Base-by-base conservation (phyloP, 2,797 vertebrate species). In the Chelmon rostratus region DNA sequence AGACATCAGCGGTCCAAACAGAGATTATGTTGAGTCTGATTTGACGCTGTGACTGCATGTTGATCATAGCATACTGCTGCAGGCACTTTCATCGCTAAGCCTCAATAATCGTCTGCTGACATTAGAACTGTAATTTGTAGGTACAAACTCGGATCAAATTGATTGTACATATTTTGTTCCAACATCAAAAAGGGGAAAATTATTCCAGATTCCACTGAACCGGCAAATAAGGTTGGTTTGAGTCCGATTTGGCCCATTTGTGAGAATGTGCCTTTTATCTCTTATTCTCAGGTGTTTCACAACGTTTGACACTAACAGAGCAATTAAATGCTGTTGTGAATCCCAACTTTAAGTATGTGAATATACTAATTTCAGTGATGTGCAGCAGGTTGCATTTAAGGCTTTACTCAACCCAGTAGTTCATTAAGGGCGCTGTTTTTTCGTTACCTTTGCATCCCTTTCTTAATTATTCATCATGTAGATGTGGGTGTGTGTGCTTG, bases 381-480 rank as follows among this genome's bases (percentile, higher is more conserved):
- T 53, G 37, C 28, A 64, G 9, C 6, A 42, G 28, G 42, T n/a
- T 50, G 53, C 25, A 58, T 59, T 53, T 37, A 15, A 15, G 11
- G 37, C 21, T 35, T 53, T 6, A 68, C 3, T 23, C 42, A n/a
- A 25, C 40, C 31, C 19, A 25, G 12, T 33, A 50, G 12, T 19
- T 61, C 16, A 35, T 28, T 16, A 44, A 13, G 13, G 23, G 9
- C 21, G 33, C 6, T 25, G 6, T 13, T 49, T 46, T 62, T 49
- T 33, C n/a, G 7, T 57, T 47, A 11, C 16, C 5, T 54, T 52
- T 62, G 13, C 7, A 49, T 16, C 50, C 21, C 35, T 1, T 1
- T 40, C 66, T 78, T 53, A 11, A 47, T 69, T 8, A 74, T 50
- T 72, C 50, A 56, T 67, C 7, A 31, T 35, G n/a, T 35, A 19